These are phyloP conservation scores for Chondrosia reniformis DNA, from an alignment of 37 sponge, comb jelly and placozoan species.

Conservation along the genomic window DNA sequence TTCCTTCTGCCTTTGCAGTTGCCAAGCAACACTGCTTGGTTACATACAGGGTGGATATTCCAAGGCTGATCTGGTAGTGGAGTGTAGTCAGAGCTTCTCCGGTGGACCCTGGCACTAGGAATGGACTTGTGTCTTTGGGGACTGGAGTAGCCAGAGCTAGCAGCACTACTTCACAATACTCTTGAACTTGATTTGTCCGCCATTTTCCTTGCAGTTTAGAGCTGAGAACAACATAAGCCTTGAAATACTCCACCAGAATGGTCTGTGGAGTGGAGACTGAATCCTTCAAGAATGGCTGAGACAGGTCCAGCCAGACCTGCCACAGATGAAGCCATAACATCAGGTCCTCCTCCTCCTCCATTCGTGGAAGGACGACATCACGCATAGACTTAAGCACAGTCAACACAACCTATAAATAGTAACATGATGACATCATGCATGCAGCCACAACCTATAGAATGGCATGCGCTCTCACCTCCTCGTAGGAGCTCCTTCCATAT, in stretches of 20 bases:
- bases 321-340: neutral
- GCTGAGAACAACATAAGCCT: neutral
- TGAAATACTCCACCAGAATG: constrained; percentile 16
- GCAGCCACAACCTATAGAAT: neutral
- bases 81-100: constrained; percentile 48
- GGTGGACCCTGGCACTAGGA: constrained; percentile 60
- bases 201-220: neutral
- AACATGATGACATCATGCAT: neutral
- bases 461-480: constrained; percentile 40
- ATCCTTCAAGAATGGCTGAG: neutral
- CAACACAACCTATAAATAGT: neutral
- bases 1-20: neutral
- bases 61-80: constrained; percentile 43
- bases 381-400: neutral
- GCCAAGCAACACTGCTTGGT: neutral
- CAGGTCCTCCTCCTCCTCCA: neutral
- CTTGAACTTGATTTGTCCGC: neutral
- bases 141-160: constrained; percentile 42
- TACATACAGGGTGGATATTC: constrained; percentile 25
- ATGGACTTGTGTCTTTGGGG: constrained; percentile 74
- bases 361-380: neutral
- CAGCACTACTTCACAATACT: neutral
- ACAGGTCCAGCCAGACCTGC: constrained; percentile 5
- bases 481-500: constrained; percentile 54
- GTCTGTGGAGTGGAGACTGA: neutral